Evolutionary conservation across 2,888 invertebrate genomes (phyloP), one percentile per base, ranked within the genome.

Genomic region (Sinotaia quadrata): DNA sequence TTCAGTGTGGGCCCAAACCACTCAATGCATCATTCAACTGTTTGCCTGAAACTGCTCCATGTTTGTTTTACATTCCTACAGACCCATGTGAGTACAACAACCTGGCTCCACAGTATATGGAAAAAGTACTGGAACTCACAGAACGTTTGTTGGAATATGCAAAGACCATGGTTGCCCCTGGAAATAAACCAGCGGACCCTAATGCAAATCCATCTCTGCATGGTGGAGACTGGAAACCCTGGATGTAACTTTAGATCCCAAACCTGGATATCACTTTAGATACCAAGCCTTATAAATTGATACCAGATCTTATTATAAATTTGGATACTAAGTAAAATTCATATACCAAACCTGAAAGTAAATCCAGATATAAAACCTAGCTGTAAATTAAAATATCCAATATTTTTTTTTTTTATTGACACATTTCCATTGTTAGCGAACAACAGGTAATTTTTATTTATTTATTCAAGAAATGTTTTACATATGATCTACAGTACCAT

Each of bases 61-160:
- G 97, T 82, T 90, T 98, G 5, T 96, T 93, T 88, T 92, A 97
- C 85, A 90, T 97, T 10, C 88, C 89, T 1, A 88, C 91, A 12
- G 97, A 97, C 89, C 97, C 97, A 0, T 97, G 97, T 85, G 97
- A 98, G 88, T 90, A 89, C 67, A 90, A 91, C 68, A 96, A 97
- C 87, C 75, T 87, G 7, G 87, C 87, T 4, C 71, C 63, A 7
- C 12, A 69, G 3, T 68, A 81, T 41, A 84, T 85, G 27, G 81
- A 80, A 27, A 74, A 87, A 8, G 81, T 89, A 2, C 67, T 77
- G 4, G 62, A 79, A 31, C 71, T 89, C 51, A 60, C 82, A 67
- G 60, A 68, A 2, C 68, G 82, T 62, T 79, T 96, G 24, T 81
- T 87, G 1, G 86, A 86, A 62, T 91, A 92, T 75, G 94, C 93